These are phyloP conservation scores for Pararge aegeria DNA, from an alignment of 1,140 invertebrate species.

Conservation along the genomic window DNA sequence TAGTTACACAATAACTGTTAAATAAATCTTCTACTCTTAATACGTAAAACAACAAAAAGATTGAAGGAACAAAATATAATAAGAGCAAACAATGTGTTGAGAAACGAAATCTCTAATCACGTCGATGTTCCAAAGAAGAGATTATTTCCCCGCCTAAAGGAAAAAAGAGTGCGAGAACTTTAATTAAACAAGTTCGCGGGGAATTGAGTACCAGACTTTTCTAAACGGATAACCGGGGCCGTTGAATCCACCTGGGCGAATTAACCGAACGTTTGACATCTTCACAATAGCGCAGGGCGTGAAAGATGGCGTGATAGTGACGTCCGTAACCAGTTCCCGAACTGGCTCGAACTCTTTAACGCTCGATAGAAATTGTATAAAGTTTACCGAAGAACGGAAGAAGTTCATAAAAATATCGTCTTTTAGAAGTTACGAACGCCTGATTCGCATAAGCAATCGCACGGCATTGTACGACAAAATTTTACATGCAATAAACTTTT, in stretches of 20 bases:
- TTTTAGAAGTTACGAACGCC: conserved; percentile 32
- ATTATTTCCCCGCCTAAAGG: conserved; percentile 70
- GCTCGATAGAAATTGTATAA: conserved; percentile 60
- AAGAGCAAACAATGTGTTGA: background rate
- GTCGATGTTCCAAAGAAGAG: conserved; percentile 54
- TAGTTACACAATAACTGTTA: no score
- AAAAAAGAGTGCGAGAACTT: conserved; percentile 76
- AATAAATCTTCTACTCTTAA: no score
- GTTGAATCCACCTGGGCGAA: conserved; percentile 63
- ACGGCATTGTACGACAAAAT: conserved; percentile 24
- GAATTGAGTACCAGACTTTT: conserved; percentile 69
- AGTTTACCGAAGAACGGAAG: conserved; percentile 35
- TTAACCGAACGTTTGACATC: conserved; percentile 44
- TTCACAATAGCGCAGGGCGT: conserved; percentile 36
- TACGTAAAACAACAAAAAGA: no score
- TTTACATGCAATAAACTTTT: conserved; percentile 21
- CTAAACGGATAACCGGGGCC: conserved; percentile 71
- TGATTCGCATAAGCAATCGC: conserved; percentile 40
- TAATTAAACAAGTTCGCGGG: conserved; percentile 75
- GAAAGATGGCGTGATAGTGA: conserved; percentile 48
- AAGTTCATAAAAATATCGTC: conserved; percentile 42
- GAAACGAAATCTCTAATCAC: conserved; percentile 23
- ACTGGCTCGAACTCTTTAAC: conserved; percentile 41
- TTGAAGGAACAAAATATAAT: no score
- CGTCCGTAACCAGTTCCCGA: conserved; percentile 37